Evolutionary conservation across 2,113 vertebrate genomes (phyloP), one percentile per base, ranked within the genome.

Genomic region (Peromyscus maniculatus): DNA sequence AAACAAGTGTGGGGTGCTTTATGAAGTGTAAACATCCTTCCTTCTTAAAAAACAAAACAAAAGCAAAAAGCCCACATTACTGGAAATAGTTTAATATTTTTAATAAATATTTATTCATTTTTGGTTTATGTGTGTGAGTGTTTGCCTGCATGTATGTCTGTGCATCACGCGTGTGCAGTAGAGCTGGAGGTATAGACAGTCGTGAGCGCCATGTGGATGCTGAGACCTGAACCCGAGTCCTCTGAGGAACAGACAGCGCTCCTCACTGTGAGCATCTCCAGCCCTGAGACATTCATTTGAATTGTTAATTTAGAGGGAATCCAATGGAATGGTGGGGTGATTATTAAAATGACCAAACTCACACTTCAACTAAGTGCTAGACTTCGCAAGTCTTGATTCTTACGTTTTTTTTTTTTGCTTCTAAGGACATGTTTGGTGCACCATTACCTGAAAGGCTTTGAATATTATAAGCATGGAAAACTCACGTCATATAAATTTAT

Each of bases 251-350:
- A n/a, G 5, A 36, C 5, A 15, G 77, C 0, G 0, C 11, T 39
- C 55, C 79, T 26, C 22, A 4, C 39, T 64, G 22, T 8, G n/a
- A 86, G 59, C 26, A 9, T 17, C 57, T 43, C 59, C 82, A 64
- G 49, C n/a, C n/a, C n/a, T 39, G 9, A n/a, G 11, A 62, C 13
- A 59, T 21, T 80, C 19, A 43, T 89, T 26, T 91, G 84, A 90
- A 87, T 69, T 94, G 55, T 22, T 52, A 94, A 93, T 92, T 94
- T 80, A 94, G 55, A 97, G 55, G 28, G 83, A 88, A 7, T 24
- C 90, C 88, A 86, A 96, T 80, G 90, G 83, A 97, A 93, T 72
- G 46, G 24, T 36, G 28, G 5, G n/a, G 43, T 97, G 22, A 59
- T 16, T 77, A 78, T 64, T 72, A 87, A 94, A 94, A 92, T 6